Evolutionary conservation across 2,797 vertebrate genomes (phyloP).

Genomic region (Percopsis omiscomaycus): DNA sequence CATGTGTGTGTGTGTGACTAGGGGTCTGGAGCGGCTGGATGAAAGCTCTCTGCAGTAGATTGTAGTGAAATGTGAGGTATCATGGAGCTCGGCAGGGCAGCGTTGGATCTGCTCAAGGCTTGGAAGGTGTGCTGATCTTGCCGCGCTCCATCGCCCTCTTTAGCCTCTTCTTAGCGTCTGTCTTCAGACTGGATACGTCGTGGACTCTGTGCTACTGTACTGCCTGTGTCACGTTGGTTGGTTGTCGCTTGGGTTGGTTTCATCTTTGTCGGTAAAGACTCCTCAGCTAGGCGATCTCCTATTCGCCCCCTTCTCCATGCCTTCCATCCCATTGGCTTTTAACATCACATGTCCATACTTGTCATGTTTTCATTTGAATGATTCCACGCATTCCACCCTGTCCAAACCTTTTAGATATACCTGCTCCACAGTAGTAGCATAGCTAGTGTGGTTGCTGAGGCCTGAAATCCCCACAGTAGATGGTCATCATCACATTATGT

Average conservation of each 20-base stretch:
- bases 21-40: constrained; percentile 71
- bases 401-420: constrained; percentile 17
- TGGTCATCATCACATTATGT: constrained; percentile 50
- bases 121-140: constrained; percentile 38
- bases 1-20: constrained; percentile 44
- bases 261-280: constrained; percentile 65
- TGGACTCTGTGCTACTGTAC: constrained; percentile 47
- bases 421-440: constrained; percentile 18
- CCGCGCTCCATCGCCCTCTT: constrained; percentile 67
- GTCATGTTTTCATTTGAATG: neutral
- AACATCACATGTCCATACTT: constrained; percentile 10
- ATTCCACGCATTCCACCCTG: constrained; percentile 9
- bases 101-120: constrained; percentile 6
- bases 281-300: constrained; percentile 51
- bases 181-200: constrained; percentile 50
- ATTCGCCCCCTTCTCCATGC: constrained; percentile 40
- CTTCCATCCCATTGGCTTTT: constrained; percentile 21
- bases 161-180: constrained; percentile 67
- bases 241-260: constrained; percentile 60
- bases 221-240: constrained; percentile 35
- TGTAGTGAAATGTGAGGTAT: constrained; percentile 64
- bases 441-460: constrained; percentile 20
- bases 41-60: constrained; percentile 73
- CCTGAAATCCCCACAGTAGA: constrained; percentile 20
- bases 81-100: constrained; percentile 69